These are phyloP conservation scores for Lamprotornis superbus DNA, from an alignment of 2,113 vertebrate genomes.

Conservation along the genomic window DNA sequence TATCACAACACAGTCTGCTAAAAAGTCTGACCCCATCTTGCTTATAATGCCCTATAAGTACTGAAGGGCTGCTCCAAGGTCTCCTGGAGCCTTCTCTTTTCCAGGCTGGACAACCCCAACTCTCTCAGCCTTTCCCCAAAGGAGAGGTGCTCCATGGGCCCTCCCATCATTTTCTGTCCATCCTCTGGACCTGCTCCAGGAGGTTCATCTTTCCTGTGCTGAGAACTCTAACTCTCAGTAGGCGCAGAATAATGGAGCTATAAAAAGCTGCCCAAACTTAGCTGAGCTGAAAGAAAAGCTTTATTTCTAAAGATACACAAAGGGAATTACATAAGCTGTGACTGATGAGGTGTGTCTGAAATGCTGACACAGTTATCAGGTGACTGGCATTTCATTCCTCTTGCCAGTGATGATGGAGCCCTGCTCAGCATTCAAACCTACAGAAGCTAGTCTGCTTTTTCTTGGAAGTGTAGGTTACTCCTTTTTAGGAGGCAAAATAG, in stretches of 20 bases:
- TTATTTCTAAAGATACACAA: conserved; percentile 38
- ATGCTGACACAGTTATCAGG: conserved; percentile 42
- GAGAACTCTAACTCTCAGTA: background rate
- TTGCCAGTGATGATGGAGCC: background rate
- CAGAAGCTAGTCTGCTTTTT: background rate
- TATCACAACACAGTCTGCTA: background rate
- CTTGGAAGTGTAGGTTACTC: background rate
- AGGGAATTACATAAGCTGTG: conserved; percentile 27
- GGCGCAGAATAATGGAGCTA: conserved; percentile 1
- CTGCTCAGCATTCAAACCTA: background rate
- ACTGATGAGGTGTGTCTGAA: conserved; percentile 46
- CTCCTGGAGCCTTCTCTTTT: background rate
- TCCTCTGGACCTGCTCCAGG: background rate
- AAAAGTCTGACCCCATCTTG: background rate
- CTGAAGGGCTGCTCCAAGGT: background rate
- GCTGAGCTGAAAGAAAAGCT: conserved; percentile 16
- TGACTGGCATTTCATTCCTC: conserved; percentile 39
- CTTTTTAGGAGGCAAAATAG: background rate
- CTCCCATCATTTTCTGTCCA: background rate
- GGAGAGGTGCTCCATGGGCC: background rate
- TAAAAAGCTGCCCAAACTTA: conserved; percentile 26
- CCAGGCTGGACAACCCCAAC: background rate
- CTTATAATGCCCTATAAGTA: background rate
- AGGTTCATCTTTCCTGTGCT: background rate
- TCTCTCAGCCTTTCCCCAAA: background rate